Percentiles rank a stretch among this genome's conserved stretches.
phyloP scores from a whole-genome alignment of 2,797 vertebrate species.

The Bradypodion ventrale region DNA sequence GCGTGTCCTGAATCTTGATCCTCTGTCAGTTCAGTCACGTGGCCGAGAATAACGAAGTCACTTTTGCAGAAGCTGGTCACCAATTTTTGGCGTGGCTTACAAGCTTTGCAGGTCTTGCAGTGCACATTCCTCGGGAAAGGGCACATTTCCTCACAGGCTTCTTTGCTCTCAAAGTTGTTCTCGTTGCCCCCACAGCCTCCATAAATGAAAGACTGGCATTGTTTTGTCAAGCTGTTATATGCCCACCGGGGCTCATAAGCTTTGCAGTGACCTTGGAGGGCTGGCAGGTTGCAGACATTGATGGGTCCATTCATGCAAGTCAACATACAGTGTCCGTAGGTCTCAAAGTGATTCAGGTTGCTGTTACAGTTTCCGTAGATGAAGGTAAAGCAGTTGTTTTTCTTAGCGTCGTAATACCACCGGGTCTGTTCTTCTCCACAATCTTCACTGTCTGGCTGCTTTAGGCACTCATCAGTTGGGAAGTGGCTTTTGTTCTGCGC shows the following conservation, averaged over 20 bases:
- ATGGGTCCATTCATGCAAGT: constrained; percentile 88
- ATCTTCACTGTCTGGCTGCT: constrained; percentile 82
- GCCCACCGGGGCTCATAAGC: constrained; percentile 93
- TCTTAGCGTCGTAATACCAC: constrained; percentile 91
- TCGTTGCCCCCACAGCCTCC: constrained; percentile 93
- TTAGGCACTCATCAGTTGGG: constrained; percentile 83
- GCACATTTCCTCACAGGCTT: constrained; percentile 91
- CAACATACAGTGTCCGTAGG: constrained; percentile 86
- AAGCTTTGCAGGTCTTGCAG: constrained; percentile 91
- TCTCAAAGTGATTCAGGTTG: constrained; percentile 88
- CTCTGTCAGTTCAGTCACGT: constrained; percentile 86
- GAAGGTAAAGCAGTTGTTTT: constrained; percentile 92
- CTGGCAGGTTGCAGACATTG: constrained; percentile 85
- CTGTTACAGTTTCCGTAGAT: constrained; percentile 84
- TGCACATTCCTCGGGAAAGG: constrained; percentile 87
- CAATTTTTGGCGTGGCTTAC: constrained; percentile 90
- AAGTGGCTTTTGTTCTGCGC: constrained; percentile 81
- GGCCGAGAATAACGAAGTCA: constrained; percentile 92
- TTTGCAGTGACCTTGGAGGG: constrained; percentile 92
- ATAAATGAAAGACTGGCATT: constrained; percentile 94
- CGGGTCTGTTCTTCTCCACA: constrained; percentile 88
- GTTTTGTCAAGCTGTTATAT: constrained; percentile 83
- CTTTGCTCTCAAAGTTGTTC: constrained; percentile 95
- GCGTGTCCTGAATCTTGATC: constrained; percentile 89
- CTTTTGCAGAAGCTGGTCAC: constrained; percentile 96